Percentiles rank a stretch among this genome's conserved stretches.
phyloP scores from a whole-genome alignment of 2,888 invertebrate species.

The Acleris literana region DNA sequence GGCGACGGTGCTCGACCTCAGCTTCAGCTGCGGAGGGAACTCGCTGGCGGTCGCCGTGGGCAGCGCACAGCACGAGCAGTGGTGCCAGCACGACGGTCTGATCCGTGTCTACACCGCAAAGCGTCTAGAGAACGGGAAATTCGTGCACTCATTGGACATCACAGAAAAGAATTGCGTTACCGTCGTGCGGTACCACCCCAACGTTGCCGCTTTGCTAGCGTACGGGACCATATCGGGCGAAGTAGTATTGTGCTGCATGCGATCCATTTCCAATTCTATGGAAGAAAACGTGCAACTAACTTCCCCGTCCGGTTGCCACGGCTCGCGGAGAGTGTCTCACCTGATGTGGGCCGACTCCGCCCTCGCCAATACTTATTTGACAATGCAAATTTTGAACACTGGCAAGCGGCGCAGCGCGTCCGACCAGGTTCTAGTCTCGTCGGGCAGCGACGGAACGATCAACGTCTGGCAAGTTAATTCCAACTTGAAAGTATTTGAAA shows the following conservation, averaged over 20 bases:
- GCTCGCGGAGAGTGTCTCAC: constrained; percentile 57
- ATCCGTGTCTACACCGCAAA: constrained; percentile 65
- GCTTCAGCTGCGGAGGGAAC: constrained; percentile 70
- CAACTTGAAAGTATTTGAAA: constrained; percentile 59
- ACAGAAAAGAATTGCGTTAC: constrained; percentile 69
- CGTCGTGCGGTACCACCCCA: constrained; percentile 63
- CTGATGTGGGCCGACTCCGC: constrained; percentile 65
- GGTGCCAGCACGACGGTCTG: constrained; percentile 69
- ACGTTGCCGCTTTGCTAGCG: constrained; percentile 61
- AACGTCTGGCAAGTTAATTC: constrained; percentile 72
- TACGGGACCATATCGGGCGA: constrained; percentile 71
- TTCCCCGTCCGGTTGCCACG: constrained; percentile 64
- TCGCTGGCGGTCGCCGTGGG: constrained; percentile 68
- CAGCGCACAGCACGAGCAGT: constrained; percentile 61
- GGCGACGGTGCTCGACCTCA: constrained; percentile 55
- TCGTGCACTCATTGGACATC: constrained; percentile 60
- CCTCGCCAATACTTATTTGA: constrained; percentile 58
- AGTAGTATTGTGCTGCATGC: constrained; percentile 64
- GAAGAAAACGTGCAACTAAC: constrained; percentile 55
- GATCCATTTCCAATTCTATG: constrained; percentile 43
- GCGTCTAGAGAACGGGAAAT: constrained; percentile 76
- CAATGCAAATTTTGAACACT: constrained; percentile 60
- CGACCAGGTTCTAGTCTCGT: constrained; percentile 61
- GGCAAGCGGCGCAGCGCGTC: constrained; percentile 64
- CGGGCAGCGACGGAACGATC: constrained; percentile 56